Percentiles rank a stretch among this genome's conserved stretches.
These are phyloP conservation scores for Armadillidium nasatum DNA, from an alignment of 1,140 invertebrate genomes.

Conservation along the genomic window DNA sequence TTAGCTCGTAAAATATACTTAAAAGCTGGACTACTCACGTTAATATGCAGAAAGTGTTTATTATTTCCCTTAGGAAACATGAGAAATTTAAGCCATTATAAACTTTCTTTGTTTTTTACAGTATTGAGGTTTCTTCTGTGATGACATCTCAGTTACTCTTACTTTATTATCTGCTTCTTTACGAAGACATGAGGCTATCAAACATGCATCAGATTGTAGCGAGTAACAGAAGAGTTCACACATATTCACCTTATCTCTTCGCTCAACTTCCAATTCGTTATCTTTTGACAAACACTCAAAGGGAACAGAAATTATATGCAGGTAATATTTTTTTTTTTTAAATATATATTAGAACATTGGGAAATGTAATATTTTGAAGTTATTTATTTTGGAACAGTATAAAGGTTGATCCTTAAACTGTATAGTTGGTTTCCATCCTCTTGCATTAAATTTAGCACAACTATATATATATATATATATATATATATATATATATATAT, in stretches of 20 bases:
- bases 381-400: too few relatives aligned
- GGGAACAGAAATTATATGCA: slow-evolving; percentile 82
- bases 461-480: too few relatives aligned
- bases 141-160: slow-evolving; percentile 82
- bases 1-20: too few relatives aligned
- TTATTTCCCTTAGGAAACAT: too few relatives aligned
- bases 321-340: slow-evolving; percentile 48
- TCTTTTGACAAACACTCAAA: slow-evolving; percentile 85
- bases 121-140: slow-evolving; percentile 33
- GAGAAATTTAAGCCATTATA: not conserved
- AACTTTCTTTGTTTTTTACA: slow-evolving; percentile 1
- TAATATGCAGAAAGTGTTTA: too few relatives aligned
- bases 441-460: too few relatives aligned
- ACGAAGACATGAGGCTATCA: slow-evolving; percentile 81
- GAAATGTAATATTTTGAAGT: too few relatives aligned
- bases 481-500: too few relatives aligned
- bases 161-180: slow-evolving; percentile 86
- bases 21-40: too few relatives aligned
- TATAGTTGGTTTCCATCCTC: too few relatives aligned
- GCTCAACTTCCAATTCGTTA: slow-evolving; percentile 91
- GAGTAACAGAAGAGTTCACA: slow-evolving; percentile 70
- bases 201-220: slow-evolving; percentile 66
- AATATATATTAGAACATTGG: too few relatives aligned
- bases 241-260: slow-evolving; percentile 81
- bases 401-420: too few relatives aligned